These are phyloP conservation scores for Porites rus DNA, from an alignment of 92 coral and sea anemone genomes.

Conservation along the genomic window DNA sequence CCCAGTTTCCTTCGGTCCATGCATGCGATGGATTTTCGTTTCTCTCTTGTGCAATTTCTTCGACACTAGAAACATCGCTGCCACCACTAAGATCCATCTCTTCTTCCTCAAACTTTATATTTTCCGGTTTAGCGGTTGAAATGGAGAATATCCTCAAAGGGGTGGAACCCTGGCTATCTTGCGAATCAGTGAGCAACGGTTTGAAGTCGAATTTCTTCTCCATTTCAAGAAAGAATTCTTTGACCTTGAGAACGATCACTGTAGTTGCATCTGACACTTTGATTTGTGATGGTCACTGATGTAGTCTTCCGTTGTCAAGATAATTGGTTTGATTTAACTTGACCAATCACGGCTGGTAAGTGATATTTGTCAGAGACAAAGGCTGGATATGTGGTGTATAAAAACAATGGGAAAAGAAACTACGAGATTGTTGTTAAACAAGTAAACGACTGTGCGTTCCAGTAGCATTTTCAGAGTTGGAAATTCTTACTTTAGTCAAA, in stretches of 20 bases:
- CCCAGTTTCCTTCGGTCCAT: conserved; percentile 52
- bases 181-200: neutral
- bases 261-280: neutral
- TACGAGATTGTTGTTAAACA: neutral
- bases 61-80: conserved; percentile 24
- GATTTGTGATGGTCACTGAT: neutral
- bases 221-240: neutral
- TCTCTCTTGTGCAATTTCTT: conserved; percentile 2
- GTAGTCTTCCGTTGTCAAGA: conserved; percentile 32
- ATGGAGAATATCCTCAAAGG: conserved; percentile 28
- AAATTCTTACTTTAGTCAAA: too few species aligned
- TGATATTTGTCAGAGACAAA: conserved; percentile 2
- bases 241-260: neutral
- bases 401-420: neutral
- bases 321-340: neutral
- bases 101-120: neutral
- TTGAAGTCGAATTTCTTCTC: neutral
- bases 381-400: conserved; percentile 13
- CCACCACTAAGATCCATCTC: neutral
- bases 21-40: conserved; percentile 19
- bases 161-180: neutral
- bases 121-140: neutral
- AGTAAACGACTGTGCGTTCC: neutral
- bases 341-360: conserved; percentile 1
- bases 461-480: too few species aligned